Evolutionary conservation across 1,140 invertebrate genomes (phyloP), one percentile per base, ranked within the genome.

Genomic region (Caenorhabditis tropicalis): DNA sequence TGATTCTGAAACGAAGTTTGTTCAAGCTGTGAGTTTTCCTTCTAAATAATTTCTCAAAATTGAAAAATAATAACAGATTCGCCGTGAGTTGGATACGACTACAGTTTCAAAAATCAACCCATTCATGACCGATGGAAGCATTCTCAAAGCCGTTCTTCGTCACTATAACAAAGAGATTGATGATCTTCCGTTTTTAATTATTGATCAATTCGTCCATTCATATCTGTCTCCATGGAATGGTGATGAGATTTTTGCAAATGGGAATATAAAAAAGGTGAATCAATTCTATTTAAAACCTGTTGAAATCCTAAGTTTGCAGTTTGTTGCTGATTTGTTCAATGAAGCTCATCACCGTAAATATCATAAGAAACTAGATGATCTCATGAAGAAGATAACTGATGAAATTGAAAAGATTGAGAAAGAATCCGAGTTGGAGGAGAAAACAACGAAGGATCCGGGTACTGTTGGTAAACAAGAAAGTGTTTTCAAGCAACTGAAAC

Each of bases 141-240:
- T 74, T 43, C 65, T 74, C 6, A 46, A 7, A 24, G 36, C n/a
- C 24, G 65, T 74, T 16, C n/a, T 74, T 4, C 36, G n/a, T 27
- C 36, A 46, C 21, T 74, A 43, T 36, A 74, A 46, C 7, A 74
- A 46, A 74, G 21, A 24, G 5, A 3, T 43, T 6, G 36, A 74
- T 43, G 65, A 74, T 46, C 65, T 74, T 43, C 65, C 65, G 9
- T 74, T 74, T n/a, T n/a, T 74, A 10, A 2, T 74, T 2, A 46
- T 74, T 43, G 65, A 74, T 43, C 65, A 74, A n/a, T 31, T 74
- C n/a, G 36, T 43, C 43, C 65, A 74, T 74, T 39, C 65, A 19
- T 74, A 33, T 24, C 65, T 21, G 24, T 5, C 65, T 43, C 36
- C 65, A 1, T 74, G 65, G 65, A 74, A 2, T 21, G 65, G 65